These are phyloP conservation scores for Calypte anna DNA, from an alignment of 2,113 vertebrate genomes.

Conservation along the genomic window DNA sequence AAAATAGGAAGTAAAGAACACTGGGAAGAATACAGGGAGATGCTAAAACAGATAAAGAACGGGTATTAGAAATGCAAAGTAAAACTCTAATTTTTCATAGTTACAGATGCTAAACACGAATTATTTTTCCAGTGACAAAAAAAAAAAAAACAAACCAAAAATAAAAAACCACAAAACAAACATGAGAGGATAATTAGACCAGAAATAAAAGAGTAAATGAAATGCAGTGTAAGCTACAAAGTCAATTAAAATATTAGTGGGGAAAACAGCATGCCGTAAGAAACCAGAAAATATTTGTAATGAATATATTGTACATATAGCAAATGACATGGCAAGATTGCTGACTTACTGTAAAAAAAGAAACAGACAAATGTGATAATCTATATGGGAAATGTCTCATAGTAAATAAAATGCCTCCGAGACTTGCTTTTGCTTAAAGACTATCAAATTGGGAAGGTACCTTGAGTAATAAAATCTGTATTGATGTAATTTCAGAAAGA, in stretches of 20 bases:
- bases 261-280: background rate
- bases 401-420: background rate
- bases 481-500: background rate
- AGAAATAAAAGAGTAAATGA: conserved; percentile 16
- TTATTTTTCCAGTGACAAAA: background rate
- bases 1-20: conserved; percentile 72
- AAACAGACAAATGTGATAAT: background rate
- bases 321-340: background rate
- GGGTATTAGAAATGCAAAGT: conserved; percentile 51
- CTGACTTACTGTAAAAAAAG: background rate
- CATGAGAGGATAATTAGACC: background rate
- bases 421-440: background rate
- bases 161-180: background rate
- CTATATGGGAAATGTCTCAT: background rate
- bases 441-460: background rate
- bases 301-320: background rate
- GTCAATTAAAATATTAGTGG: background rate
- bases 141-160: background rate
- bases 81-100: conserved; percentile 40
- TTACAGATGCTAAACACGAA: conserved; percentile 53
- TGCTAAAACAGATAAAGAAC: conserved; percentile 65
- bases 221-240: background rate
- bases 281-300: background rate
- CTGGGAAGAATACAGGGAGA: conserved; percentile 62
- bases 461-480: background rate